Evolutionary conservation across 2,888 invertebrate genomes (phyloP).

Genomic region (Cyrtodaria siliqua): DNA sequence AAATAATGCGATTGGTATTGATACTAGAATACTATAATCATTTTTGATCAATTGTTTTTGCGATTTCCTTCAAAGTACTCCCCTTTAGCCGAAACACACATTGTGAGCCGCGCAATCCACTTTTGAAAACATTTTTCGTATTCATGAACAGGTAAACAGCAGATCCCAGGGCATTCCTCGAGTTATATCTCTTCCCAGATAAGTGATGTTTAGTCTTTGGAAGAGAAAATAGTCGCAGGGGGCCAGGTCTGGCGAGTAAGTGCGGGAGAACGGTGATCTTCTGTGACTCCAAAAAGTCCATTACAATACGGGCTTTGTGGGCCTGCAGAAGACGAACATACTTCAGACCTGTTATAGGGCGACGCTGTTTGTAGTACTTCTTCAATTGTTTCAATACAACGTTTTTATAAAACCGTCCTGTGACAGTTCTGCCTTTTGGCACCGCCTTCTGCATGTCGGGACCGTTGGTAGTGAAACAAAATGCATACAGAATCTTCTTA

Average conservation of each 20-base stretch:
- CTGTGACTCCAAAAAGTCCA: slow-evolving; percentile 21
- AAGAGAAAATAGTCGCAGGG: slow-evolving; percentile 32
- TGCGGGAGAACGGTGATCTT: slow-evolving; percentile 30
- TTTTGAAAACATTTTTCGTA: no score
- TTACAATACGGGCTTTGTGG: slow-evolving; percentile 39
- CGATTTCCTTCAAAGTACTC: slow-evolving; percentile 25
- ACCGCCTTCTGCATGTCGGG: no score
- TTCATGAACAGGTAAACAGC: slow-evolving; percentile 13
- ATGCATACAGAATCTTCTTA: no score
- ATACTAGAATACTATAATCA: neutral
- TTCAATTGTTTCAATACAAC: slow-evolving; percentile 16
- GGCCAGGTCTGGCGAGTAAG: slow-evolving; percentile 30
- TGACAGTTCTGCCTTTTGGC: slow-evolving; percentile 30
- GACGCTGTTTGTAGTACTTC: slow-evolving; percentile 14
- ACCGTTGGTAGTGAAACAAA: no score
- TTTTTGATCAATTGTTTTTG: slow-evolving; percentile 1
- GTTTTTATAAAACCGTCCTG: slow-evolving; percentile 32
- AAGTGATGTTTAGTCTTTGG: slow-evolving; percentile 21
- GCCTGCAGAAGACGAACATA: slow-evolving; percentile 23
- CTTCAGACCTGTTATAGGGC: slow-evolving; percentile 19
- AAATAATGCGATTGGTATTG: slow-evolving; percentile 16
- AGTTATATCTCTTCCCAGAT: slow-evolving; percentile 19
- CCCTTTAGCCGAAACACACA: slow-evolving; percentile 23
- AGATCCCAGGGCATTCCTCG: slow-evolving; percentile 10
- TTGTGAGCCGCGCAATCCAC: no score